Conservation (phyloP, 2,797 vertebrate genomes). For the Dendrocincla fuliginosa region DNA sequence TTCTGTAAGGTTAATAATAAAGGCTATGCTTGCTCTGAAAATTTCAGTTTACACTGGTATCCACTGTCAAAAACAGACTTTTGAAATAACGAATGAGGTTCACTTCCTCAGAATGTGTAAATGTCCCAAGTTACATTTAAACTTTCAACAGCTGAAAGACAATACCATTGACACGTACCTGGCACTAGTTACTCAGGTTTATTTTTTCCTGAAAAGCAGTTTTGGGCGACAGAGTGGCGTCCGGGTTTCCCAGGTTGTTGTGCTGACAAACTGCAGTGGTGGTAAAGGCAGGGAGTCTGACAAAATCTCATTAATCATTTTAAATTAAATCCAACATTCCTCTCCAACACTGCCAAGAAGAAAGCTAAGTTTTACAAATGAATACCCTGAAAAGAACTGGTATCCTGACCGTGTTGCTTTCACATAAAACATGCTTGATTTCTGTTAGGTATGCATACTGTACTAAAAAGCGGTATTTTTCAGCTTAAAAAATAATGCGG, state of each 20-base stretch:
- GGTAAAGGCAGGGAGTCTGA: slow-evolving; percentile 83
- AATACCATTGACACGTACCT: slow-evolving; percentile 75
- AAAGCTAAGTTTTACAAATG: slow-evolving; percentile 84
- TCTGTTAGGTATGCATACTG: neutral
- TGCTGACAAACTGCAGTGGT: slow-evolving; percentile 93
- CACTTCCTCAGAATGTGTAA: slow-evolving; percentile 49
- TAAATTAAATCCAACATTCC: slow-evolving; percentile 89
- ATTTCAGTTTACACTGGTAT: neutral
- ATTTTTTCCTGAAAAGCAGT: slow-evolving; percentile 77
- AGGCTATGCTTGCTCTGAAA: neutral
- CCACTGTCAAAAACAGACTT: slow-evolving; percentile 30
- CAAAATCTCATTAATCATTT: slow-evolving; percentile 94
- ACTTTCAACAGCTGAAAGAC: slow-evolving; percentile 77
- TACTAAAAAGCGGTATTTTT: slow-evolving; percentile 32
- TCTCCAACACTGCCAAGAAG: slow-evolving; percentile 73
- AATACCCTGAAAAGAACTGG: slow-evolving; percentile 63
- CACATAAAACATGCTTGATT: slow-evolving; percentile 40
- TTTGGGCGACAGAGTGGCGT: slow-evolving; percentile 84
- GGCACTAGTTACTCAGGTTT: slow-evolving; percentile 73
- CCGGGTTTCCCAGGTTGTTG: slow-evolving; percentile 81
- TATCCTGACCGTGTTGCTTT: slow-evolving; percentile 59
- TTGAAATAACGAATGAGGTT: slow-evolving; percentile 48
- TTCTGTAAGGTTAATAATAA: neutral
- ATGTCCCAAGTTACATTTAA: slow-evolving; percentile 69
- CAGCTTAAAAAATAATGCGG: slow-evolving; percentile 46